Base-by-base conservation (phyloP, 2,113 vertebrate genomes). In the Erythrolamprus reginae region DNA sequence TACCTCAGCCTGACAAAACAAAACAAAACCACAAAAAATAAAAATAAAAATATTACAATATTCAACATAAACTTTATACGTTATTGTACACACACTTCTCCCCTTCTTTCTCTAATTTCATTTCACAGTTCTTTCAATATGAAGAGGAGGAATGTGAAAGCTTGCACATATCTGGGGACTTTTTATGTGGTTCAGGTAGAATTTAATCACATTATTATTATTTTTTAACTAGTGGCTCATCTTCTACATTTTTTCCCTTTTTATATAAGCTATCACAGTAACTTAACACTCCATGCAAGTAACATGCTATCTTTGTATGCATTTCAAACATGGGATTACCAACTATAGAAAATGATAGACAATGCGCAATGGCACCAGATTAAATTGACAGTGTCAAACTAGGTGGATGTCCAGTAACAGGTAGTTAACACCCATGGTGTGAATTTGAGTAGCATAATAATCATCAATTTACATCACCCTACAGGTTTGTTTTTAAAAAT, bases 1-100 rank as follows among this genome's bases (percentile, higher is more conserved):
- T 93, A 96, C 96, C 93, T 98, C 97, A 92, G 96, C 95, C 97
- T 98, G 94, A 95, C 89, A 93, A 95, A 95, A 94, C 61, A 2
- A 93, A 94, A 77, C 91, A 89, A 93, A 53, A 10, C n/a, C 4
- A 51, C 82, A 86, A 12, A 17, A 90, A 90, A 51, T 45, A 86
- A 12, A 17, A 90, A 90, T 92, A 91, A 89, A 56, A 87, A 13
- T 70, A 56, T 56, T 48, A 87, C 47, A 87, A 58, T 2, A 85
- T 45, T 50, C n/a, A 85, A 65, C 15, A 23, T 7, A 50, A 23
- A 23, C 17, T 82, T 87, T 42, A 90, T 24, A 61, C 55, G 38
- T 13, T 48, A 28, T 24, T 65, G 13, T 86, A 45, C 38, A n/a
- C 82, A 24, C 21, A 55, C 7, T n/a, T 48, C n/a, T 84, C 2